A percentile compares a stretch with the other conserved stretches of the same genome.
Evolutionary conservation across 1,140 invertebrate genomes (phyloP).

Genomic region (Rhagoletis pomonella): DNA sequence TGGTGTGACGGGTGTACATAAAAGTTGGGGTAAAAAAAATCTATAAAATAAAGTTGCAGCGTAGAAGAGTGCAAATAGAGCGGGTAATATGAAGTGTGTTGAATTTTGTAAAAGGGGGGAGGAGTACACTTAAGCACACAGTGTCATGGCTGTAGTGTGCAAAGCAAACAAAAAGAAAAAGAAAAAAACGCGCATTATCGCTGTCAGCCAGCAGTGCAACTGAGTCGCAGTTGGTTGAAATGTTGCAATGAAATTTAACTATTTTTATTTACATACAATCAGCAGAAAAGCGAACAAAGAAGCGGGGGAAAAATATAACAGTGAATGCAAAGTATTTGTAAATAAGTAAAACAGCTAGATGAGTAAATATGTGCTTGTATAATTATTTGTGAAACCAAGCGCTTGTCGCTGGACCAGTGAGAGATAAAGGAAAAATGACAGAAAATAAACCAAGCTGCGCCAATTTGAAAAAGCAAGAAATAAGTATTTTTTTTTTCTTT

Average conservation of each 20-base stretch:
- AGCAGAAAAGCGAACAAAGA: not conserved
- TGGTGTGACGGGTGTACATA: constrained; percentile 5
- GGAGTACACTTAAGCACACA: not conserved
- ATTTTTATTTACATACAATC: constrained; percentile 36
- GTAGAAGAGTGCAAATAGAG: too few species aligned
- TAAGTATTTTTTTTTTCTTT: too few species aligned
- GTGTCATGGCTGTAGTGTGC: not conserved
- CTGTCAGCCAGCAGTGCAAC: not conserved
- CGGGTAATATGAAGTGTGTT: not conserved
- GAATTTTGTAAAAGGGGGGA: not conserved
- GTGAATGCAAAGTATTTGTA: not conserved
- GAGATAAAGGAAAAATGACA: not conserved
- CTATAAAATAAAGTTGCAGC: not conserved
- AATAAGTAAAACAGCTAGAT: not conserved
- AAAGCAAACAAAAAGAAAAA: not conserved
- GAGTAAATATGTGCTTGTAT: not conserved
- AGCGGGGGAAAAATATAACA: not conserved
- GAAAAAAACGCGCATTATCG: not conserved
- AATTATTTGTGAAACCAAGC: not conserved
- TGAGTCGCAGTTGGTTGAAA: not conserved
- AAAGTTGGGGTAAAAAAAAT: not conserved
- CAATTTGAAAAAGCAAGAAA: not conserved
- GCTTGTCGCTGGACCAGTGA: not conserved
- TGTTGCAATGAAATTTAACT: not conserved
- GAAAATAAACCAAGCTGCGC: not conserved